These are phyloP conservation scores for Pharmacophagus antenor DNA, from an alignment of 2,888 invertebrate species.

Conservation along the genomic window DNA sequence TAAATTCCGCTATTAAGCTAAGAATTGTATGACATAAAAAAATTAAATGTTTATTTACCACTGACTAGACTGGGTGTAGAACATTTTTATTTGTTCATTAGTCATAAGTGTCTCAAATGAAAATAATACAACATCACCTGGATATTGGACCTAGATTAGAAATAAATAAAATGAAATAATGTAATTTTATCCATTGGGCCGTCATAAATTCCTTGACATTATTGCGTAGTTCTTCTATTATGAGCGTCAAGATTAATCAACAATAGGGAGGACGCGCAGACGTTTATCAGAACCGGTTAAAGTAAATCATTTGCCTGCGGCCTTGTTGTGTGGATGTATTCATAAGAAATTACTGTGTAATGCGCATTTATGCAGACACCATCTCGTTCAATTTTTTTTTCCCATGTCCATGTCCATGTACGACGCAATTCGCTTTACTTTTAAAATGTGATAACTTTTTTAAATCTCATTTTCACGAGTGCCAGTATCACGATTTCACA, in stretches of 20 bases:
- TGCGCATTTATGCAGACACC: conserved; percentile 5
- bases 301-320: conserved; percentile 22
- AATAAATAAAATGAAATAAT: no score
- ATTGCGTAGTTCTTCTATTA: background rate
- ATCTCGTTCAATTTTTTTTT: background rate
- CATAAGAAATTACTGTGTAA: conserved; percentile 18
- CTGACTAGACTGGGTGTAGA: no score
- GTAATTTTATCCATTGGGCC: no score
- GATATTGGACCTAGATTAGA: no score
- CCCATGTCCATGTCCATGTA: background rate
- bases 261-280: conserved; percentile 16
- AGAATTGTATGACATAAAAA: no score
- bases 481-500: background rate
- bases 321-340: conserved; percentile 27
- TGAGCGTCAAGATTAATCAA: conserved; percentile 8
- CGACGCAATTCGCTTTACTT: background rate
- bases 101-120: no score
- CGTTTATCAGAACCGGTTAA: conserved; percentile 23
- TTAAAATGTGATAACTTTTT: background rate
- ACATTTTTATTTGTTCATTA: no score
- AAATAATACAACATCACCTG: no score
- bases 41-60: no score
- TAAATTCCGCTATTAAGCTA: no score
- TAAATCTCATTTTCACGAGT: background rate
- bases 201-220: background rate